A percentile compares a stretch with the other conserved stretches of the same genome.
Evolutionary conservation across 2,797 vertebrate species (phyloP).

Genomic region (Cossypha polioptera): DNA sequence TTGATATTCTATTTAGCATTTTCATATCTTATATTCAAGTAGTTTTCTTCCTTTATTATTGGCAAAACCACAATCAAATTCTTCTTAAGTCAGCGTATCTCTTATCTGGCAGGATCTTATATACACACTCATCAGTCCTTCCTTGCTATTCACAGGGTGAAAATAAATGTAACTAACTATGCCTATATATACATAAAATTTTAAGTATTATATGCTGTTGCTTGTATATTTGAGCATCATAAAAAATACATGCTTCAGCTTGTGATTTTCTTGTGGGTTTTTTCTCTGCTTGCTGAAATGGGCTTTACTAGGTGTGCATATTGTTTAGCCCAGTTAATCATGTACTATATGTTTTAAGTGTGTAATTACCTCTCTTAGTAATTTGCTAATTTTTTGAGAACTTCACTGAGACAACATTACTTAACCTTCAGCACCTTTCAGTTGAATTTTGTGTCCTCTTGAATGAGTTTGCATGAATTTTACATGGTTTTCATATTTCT

Average conservation of each 20-base stretch:
- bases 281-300: neutral
- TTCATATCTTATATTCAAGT: neutral
- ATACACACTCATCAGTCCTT: neutral
- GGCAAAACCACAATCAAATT: neutral
- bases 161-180: neutral
- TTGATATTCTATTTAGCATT: neutral
- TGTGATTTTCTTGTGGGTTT: neutral
- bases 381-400: neutral
- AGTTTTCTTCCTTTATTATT: neutral
- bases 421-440: neutral
- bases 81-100: neutral
- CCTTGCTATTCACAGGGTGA: neutral
- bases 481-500: neutral
- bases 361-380: neutral
- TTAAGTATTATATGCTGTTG: neutral
- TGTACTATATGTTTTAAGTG: neutral
- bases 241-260: neutral
- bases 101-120: neutral
- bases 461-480: slow-evolving; percentile 4
- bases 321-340: neutral
- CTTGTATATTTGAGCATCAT: neutral
- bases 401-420: neutral
- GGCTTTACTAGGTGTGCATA: neutral
- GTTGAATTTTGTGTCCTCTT: neutral
- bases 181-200: neutral